Conservation (phyloP, 2,888 invertebrate genomes). For the Falcaria lacertinaria region DNA sequence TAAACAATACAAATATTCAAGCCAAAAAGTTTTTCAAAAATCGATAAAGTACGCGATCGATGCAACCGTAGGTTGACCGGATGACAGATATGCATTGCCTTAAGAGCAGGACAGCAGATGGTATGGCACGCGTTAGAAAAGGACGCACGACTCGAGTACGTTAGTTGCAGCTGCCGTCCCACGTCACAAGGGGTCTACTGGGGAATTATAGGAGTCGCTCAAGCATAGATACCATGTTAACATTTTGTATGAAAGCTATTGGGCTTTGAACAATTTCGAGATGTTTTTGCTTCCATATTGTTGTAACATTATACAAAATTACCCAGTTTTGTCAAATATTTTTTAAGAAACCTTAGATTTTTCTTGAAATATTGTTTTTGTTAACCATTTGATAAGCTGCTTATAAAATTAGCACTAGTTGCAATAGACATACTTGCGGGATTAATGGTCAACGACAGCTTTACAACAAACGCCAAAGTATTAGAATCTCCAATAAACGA, state of each 20-base stretch:
- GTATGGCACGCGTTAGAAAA: conserved; percentile 36
- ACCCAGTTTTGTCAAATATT: too few relatives aligned
- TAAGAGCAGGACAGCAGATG: conserved; percentile 37
- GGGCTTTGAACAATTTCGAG: conserved; percentile 26
- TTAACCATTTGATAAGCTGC: too few relatives aligned
- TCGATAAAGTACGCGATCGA: conserved; percentile 54
- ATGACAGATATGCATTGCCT: conserved; percentile 57
- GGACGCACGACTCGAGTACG: conserved; percentile 55
- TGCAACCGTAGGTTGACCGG: conserved; percentile 55
- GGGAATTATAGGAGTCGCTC: conserved; percentile 62
- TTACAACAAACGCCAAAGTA: not conserved
- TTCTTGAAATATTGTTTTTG: too few relatives aligned
- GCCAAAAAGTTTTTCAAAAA: conserved; percentile 27
- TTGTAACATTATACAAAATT: too few relatives aligned
- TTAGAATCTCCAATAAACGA: not conserved
- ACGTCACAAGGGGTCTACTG: conserved; percentile 72
- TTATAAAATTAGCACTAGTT: too few relatives aligned
- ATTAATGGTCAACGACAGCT: too few relatives aligned
- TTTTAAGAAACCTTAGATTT: too few relatives aligned
- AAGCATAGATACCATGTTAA: conserved; percentile 53
- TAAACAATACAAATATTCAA: not conserved
- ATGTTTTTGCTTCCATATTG: conserved; percentile 10
- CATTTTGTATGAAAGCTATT: conserved; percentile 40
- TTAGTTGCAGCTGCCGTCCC: conserved; percentile 72
- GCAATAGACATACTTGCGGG: too few relatives aligned